phyloP scores from a whole-genome alignment of 92 coral and sea anemone genomes.

The Virgularia gustaviana region DNA sequence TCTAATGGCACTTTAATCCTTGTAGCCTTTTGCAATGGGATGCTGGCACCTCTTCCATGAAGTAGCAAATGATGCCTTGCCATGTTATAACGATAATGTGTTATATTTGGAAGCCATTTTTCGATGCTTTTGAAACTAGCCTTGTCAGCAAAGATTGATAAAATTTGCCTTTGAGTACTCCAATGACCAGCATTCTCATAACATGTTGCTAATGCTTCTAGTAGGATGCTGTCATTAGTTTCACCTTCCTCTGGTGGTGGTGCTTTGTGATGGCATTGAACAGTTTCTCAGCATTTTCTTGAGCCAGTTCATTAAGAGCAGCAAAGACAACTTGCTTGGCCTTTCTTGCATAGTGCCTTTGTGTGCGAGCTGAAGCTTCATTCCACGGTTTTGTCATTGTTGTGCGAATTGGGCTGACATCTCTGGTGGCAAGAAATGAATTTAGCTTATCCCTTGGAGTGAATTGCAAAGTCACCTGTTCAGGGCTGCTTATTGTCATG shows the following conservation, averaged over 20 bases:
- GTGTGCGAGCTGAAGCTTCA: slow-evolving; percentile 46
- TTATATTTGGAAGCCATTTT: slow-evolving; percentile 42
- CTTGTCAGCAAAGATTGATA: slow-evolving; percentile 53
- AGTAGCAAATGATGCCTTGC: slow-evolving; percentile 49
- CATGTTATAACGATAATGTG: slow-evolving; percentile 48
- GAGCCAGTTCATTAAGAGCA: slow-evolving; percentile 47
- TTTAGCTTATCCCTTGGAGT: slow-evolving; percentile 45
- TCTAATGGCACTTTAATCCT: slow-evolving; percentile 26
- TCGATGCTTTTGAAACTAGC: slow-evolving; percentile 32
- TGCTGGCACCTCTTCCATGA: slow-evolving; percentile 43
- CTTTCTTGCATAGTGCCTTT: slow-evolving; percentile 44
- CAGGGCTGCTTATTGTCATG: too few relatives aligned
- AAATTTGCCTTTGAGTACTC: slow-evolving; percentile 41
- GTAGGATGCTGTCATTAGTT: slow-evolving; percentile 12
- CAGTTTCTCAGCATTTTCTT: slow-evolving; percentile 33
- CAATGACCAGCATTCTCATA: slow-evolving; percentile 49
- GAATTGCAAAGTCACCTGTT: too few relatives aligned
- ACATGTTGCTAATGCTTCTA: slow-evolving; percentile 44
- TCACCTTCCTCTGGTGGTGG: slow-evolving; percentile 11
- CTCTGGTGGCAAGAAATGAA: slow-evolving; percentile 45
- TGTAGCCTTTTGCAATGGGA: slow-evolving; percentile 20
- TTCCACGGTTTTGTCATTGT: slow-evolving; percentile 36
- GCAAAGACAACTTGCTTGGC: slow-evolving; percentile 43
- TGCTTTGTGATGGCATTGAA: slow-evolving; percentile 35
- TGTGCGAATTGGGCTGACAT: slow-evolving; percentile 45